phyloP scores from a whole-genome alignment of 1,140 invertebrate genomes.

The Coptotermes formosanus region DNA sequence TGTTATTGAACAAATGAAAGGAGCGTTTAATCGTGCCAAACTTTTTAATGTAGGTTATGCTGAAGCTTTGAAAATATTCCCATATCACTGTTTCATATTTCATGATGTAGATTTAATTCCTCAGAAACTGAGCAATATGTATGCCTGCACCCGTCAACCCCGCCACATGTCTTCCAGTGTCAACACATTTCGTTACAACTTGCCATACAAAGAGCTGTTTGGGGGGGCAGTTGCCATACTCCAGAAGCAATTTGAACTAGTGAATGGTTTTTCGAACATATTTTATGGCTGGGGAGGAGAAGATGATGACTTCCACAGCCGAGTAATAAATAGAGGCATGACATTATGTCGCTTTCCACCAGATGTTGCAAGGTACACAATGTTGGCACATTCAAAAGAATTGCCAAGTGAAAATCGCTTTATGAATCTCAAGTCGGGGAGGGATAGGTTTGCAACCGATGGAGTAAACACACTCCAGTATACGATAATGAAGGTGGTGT shows the following conservation, averaged over 20 bases:
- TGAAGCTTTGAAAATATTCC: conserved; percentile 65
- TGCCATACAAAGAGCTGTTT: conserved; percentile 71
- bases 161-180: conserved; percentile 91
- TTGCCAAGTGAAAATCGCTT: conserved; percentile 58
- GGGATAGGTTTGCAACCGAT: conserved; percentile 59
- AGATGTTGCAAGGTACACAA: conserved; percentile 70
- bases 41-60: conserved; percentile 89
- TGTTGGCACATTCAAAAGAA: conserved; percentile 64
- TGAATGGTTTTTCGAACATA: conserved; percentile 91
- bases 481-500: conserved; percentile 54
- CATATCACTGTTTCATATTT: conserved; percentile 86
- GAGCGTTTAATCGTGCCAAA: conserved; percentile 89
- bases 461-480: conserved; percentile 70
- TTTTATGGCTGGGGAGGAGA: conserved; percentile 89
- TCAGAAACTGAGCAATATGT: conserved; percentile 84
- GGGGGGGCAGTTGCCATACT: conserved; percentile 75
- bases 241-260: conserved; percentile 66
- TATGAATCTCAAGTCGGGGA: conserved; percentile 57
- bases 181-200: conserved; percentile 81
- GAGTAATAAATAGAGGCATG: conserved; percentile 54
- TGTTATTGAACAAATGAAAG: conserved; percentile 81
- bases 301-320: conserved; percentile 83
- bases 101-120: conserved; percentile 95
- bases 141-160: conserved; percentile 83
- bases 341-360: conserved; percentile 69